Base-by-base conservation (phyloP, 2,888 invertebrate species). In the Ophonus ardosiacus region DNA sequence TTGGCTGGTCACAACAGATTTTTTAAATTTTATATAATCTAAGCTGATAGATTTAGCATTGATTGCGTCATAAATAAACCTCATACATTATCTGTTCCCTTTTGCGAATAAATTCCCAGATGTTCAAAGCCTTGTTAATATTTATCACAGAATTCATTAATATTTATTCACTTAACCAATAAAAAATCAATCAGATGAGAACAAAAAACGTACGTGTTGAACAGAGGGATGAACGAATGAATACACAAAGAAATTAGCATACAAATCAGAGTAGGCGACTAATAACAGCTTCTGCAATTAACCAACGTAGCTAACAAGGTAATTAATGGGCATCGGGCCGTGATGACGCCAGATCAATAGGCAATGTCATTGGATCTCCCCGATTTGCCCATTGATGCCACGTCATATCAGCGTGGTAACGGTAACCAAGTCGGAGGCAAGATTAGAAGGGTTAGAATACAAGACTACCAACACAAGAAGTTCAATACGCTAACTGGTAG, bases 241-340 rank as follows among this genome's bases (percentile, higher is more conserved):
- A 76, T 61, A 38, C 59, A 51, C 78, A 78, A 84, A 63, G 84
- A 84, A 78, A 84, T 84, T 78, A 78, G 65, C 84, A 84, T 84
- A 84, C 71, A 40, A 84, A 84, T 84, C 78, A 51, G 80, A 10
- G 59, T 59, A 7, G 57, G 21, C 17, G 40, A 21, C 57, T 83
- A 83, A 83, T 83, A 76, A 83, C 74, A 74, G 83, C 83, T 63
- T 76, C 61, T 61, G 74, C 74, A 76, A 83, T 83, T 83, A 78
- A 84, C 84, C 78, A 17, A 61, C 59, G 78, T 17, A 17, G 21
- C 78, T 84, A 84, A 84, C 84, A 84, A 84, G 84, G 84, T 84
- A 84, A 84, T 84, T 78, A 78, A 78, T 78, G 78, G 84, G 24
- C 43, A 78, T 63, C 57, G 78, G 56, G 78, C 65, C 84, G 78